Evolutionary conservation across 1,140 invertebrate species (phyloP), one percentile per base, ranked within the genome.

Genomic region (Scaptomyza hsui): DNA sequence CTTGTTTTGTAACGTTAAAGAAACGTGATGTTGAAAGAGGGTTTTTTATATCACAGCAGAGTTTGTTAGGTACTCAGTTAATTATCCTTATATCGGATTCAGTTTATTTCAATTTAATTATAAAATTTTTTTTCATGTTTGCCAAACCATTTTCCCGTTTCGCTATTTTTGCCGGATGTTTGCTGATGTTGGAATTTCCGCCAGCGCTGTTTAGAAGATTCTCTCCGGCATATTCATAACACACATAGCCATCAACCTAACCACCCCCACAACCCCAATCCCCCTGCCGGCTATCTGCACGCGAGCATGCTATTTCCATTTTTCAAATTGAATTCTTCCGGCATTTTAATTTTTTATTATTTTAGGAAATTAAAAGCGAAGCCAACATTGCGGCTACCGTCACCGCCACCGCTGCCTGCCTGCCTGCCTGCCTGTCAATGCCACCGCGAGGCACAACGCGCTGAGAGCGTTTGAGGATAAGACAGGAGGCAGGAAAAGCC

Each of bases 331-430:
- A 77, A 64, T 77, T 77, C 74, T 63, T 61, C 49, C 53, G 65
- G 35, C 60, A 71, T 74, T 74, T 77, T 53, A 74, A 70, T 74
- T 71, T 77, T 77, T 61, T 64, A 52, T 71, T 68, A 65, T 65
- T 77, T 69, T 47, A 53, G 69, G 48, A 52, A 61, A 74, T 72
- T 72, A 72, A 68, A 62, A 61, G 41, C 44, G 52, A 72, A 68
- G 42, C 45, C 26, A 29, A 10, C 26, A n/a, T n/a, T n/a, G n/a
- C n/a, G n/a, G 26, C 26, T 9, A 29, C 6, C 26, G 26, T 7
- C 26, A 29, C 26, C n/a, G 48, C 39, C 39, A 35, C 39, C 45
- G 19, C 13, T n/a, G n/a, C 2, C 24, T 26, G 24, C 24, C 24
- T 29, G 26, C 7, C 26, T 21, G 1, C 2, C 19, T 10, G 55